Conservation (phyloP, 1,140 invertebrate genomes). For the Panagrolaimus sp. region DNA sequence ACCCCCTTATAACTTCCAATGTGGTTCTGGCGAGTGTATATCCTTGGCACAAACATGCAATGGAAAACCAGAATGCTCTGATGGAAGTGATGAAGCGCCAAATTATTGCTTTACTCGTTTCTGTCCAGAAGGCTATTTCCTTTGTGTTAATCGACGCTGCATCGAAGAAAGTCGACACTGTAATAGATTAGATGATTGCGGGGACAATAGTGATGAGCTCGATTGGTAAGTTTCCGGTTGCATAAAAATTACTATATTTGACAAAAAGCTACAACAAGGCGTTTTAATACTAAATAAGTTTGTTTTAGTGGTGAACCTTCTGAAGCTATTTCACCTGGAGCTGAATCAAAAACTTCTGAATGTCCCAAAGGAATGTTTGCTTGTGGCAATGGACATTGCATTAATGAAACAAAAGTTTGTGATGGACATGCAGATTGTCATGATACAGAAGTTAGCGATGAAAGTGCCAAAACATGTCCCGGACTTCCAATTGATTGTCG, state of each 20-base stretch:
- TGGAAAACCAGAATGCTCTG: slow-evolving; percentile 82
- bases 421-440: slow-evolving; percentile 58
- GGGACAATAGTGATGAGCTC: slow-evolving; percentile 83
- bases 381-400: slow-evolving; percentile 73
- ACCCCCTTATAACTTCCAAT: slow-evolving; percentile 57
- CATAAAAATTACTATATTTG: too few relatives aligned
- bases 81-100: slow-evolving; percentile 83
- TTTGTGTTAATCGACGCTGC: slow-evolving; percentile 80
- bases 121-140: slow-evolving; percentile 56
- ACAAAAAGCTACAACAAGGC: too few relatives aligned
- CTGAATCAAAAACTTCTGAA: slow-evolving; percentile 41
- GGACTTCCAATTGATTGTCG: slow-evolving; percentile 57
- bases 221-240: too few relatives aligned
- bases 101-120: slow-evolving; percentile 70
- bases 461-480: slow-evolving; percentile 49
- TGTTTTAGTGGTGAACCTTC: too few relatives aligned
- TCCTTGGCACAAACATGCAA: slow-evolving; percentile 68
- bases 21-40: slow-evolving; percentile 66
- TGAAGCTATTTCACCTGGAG: too few relatives aligned
- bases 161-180: slow-evolving; percentile 60
- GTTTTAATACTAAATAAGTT: too few relatives aligned
- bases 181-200: slow-evolving; percentile 77
- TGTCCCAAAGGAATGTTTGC: slow-evolving; percentile 88
- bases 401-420: slow-evolving; percentile 55
- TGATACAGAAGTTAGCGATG: slow-evolving; percentile 53